Evolutionary conservation across 2,888 invertebrate genomes (phyloP), one percentile per base, ranked within the genome.

Genomic region (Cistogaster globosa): DNA sequence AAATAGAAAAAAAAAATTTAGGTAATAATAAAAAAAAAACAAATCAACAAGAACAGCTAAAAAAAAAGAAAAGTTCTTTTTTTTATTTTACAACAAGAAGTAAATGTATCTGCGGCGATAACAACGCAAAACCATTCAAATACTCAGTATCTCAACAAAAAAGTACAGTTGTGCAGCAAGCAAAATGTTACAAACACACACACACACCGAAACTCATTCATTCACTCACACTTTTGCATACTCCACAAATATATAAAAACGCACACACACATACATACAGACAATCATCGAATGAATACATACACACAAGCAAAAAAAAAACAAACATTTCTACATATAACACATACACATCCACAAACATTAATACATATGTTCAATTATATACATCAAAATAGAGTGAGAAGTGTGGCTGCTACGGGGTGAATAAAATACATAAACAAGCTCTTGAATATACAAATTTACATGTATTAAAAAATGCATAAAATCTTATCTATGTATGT

Each of bases 121-220:
- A 84, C 87, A 83, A 82, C 84, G 86, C 86, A 88, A 88, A 88
- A 88, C 82, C 85, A 82, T 81, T 89, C 90, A 90, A 90, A 90
- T 90, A 85, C 85, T 78, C 75, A 78, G 85, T 85, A 85, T 82
- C 82, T 82, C 38, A 76, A 63, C 63, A 53, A 60, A 36, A 74
- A 91, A 90, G 91, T 90, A 90, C 91, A 90, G 90, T 90, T 90
- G 90, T 90, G 90, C 90, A 90, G 76, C 81, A 51, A 90, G 76
- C 81, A 51, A 82, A 77, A 72, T 60, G 58, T 71, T 72, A 77
- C 65, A 77, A 32, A 81, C 57, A 76, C 38, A 48, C 67, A 53
- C 48, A 86, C 26, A 51, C 26, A 82, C 62, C 69, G 51, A 74
- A 16, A 68, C 62, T 53, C 20, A 53, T 53, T 53, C 18, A 53